Conservation (phyloP, 1,140 invertebrate species). For the Achatina immaculata region DNA sequence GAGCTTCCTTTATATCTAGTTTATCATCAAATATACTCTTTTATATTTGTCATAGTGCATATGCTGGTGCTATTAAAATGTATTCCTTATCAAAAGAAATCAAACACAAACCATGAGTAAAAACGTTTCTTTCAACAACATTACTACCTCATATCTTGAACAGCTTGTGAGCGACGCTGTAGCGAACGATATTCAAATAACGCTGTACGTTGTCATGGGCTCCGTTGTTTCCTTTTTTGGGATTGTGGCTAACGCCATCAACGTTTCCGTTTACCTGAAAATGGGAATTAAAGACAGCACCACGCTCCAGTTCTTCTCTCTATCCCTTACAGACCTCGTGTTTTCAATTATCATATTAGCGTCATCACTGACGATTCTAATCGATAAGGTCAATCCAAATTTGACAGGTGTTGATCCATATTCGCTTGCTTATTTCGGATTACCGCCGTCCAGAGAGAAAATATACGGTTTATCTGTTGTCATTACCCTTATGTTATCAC, state of each 20-base stretch:
- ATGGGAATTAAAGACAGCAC: not conserved
- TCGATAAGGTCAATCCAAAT: not conserved
- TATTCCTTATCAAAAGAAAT: too few species aligned
- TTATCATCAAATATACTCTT: too few species aligned
- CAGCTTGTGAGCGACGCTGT: not conserved
- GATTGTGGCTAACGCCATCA: not conserved
- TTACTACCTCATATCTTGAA: not conserved
- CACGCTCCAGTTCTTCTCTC: not conserved
- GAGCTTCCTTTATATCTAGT: too few species aligned
- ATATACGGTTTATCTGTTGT: not conserved
- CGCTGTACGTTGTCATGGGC: not conserved
- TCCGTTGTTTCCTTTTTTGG: not conserved
- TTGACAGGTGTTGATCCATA: not conserved
- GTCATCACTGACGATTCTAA: not conserved
- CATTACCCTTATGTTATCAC: not conserved
- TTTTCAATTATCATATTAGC: not conserved
- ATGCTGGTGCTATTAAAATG: too few species aligned
- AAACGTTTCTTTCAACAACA: not conserved
- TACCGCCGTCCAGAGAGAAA: not conserved
- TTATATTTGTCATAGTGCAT: too few species aligned
- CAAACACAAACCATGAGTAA: too few species aligned
- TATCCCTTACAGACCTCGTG: not conserved
- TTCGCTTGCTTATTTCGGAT: not conserved
- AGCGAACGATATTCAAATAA: not conserved
- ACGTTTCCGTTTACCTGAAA: not conserved